These are phyloP conservation scores for Trematomus loennbergii DNA, from an alignment of 2,113 vertebrate species.

Conservation along the genomic window DNA sequence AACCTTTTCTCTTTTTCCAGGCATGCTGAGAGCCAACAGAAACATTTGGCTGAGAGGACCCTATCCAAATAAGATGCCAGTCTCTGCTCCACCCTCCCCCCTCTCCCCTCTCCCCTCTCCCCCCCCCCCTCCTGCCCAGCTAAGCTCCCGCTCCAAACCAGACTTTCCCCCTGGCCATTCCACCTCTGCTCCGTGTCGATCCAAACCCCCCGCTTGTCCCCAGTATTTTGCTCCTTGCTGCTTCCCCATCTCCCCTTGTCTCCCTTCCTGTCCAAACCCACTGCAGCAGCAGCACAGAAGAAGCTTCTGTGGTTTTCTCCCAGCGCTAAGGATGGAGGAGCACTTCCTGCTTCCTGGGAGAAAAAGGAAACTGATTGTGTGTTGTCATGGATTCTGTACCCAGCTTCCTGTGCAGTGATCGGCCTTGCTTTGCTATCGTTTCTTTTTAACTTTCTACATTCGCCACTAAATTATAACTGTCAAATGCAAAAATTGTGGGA, in stretches of 20 bases:
- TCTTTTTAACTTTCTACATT: constrained; percentile 93
- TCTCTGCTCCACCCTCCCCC: constrained; percentile 19
- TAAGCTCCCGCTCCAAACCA: constrained; percentile 48
- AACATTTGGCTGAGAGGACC: constrained; percentile 98
- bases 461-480: constrained; percentile 94
- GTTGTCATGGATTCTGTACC: constrained; percentile 90
- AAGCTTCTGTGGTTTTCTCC: constrained; percentile 88
- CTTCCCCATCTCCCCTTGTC: constrained; percentile 26
- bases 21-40: constrained; percentile 98
- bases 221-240: constrained; percentile 60
- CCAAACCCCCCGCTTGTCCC: constrained; percentile 57
- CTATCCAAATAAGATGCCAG: constrained; percentile 89
- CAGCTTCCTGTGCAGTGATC: constrained; percentile 96
- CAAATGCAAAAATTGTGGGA: constrained; percentile 79
- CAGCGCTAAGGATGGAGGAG: constrained; percentile 78
- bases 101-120: background rate
- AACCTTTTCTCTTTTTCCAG: constrained; percentile 77
- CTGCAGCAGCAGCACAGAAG: constrained; percentile 71
- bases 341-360: constrained; percentile 78
- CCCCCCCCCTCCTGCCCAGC: constrained; percentile 36
- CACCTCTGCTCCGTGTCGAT: constrained; percentile 48
- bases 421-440: constrained; percentile 95
- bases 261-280: constrained; percentile 41
- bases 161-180: constrained; percentile 39
- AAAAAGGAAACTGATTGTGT: constrained; percentile 85